Evolutionary conservation across 2,113 vertebrate species (phyloP), one percentile per base, ranked within the genome.

Genomic region (Limanda limanda): DNA sequence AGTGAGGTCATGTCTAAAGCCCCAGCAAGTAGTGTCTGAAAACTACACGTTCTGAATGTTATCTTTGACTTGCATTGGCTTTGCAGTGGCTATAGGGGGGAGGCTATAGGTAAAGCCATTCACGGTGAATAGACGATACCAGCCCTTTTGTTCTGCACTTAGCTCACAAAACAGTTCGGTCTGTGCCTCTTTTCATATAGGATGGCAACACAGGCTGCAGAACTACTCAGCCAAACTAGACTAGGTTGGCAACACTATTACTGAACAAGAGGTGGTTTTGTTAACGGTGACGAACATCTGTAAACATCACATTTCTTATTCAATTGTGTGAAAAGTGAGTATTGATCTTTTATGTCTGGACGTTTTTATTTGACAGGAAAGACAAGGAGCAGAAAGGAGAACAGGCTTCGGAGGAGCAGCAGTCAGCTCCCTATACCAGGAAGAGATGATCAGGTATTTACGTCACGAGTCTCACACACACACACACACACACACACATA

Each of bases 401-500:
- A 88, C 88, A 10, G 92, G 92, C 1, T 97, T 98, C 69, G 97
- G 97, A 84, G 97, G 97, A 18, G 96, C 96, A 56, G 95, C 97
- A 54, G 87, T 99, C 91, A 99, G 98, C 94, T 98, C 94, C 15
- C 92, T 99, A 1, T 98, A 98, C 93, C 96, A 98, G 84, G 96
- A 98, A 92, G 98, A 99, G 94, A 97, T 91, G 74, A 97, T 99
- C 94, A 97, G 97, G 98, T 99, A 95, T 73, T 24, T 54, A 65
- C 42, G 8, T 37, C 25, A 27, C 14, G 35, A 27, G 8, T 37
- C 31, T 56, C 56, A 37, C 25, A 65, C 5, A 78, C 47, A 51
- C 25, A 56, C 54, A 65, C 48, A 71, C 57, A 45, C 8, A 40
- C 14, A 31, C 47, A 51, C 47, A 51, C 47, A 51, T 17, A 51